Evolutionary conservation across 2,113 vertebrate genomes (phyloP).

Genomic region (Ellobius talpinus): DNA sequence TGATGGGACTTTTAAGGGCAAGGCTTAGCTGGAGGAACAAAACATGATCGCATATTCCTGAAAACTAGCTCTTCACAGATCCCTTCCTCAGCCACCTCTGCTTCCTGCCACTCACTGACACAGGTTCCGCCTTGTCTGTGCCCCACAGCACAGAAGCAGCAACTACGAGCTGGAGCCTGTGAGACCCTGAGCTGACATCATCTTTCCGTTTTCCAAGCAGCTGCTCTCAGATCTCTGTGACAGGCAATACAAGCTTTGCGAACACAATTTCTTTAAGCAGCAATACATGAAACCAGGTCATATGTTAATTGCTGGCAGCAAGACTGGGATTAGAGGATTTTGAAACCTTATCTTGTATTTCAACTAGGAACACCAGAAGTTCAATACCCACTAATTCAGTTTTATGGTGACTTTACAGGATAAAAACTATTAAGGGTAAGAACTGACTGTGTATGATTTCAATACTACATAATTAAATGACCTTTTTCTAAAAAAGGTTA

Average conservation of each 20-base stretch:
- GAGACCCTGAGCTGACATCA: background rate
- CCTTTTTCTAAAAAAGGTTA: conserved; percentile 58
- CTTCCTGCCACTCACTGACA: background rate
- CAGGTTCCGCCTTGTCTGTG: background rate
- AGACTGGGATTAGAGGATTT: background rate
- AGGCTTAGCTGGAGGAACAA: background rate
- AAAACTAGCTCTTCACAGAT: background rate
- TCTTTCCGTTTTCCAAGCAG: background rate
- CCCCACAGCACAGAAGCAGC: background rate
- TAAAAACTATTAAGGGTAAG: background rate
- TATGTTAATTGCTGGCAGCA: background rate
- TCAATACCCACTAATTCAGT: conserved; percentile 3
- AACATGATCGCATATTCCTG: background rate
- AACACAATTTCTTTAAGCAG: conserved; percentile 1
- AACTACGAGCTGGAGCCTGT: background rate
- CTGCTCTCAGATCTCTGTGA: background rate
- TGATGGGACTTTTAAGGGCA: background rate
- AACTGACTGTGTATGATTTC: background rate
- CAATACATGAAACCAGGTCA: conserved; percentile 34
- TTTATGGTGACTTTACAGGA: background rate
- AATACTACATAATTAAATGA: conserved; percentile 48
- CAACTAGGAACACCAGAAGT: background rate
- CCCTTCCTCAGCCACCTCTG: background rate
- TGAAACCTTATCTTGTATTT: background rate
- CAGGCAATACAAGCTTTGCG: background rate